A percentile compares a stretch with the other conserved stretches of the same genome.
These are phyloP conservation scores for Nothura maculosa DNA, from an alignment of 2,797 vertebrate genomes.

Conservation along the genomic window DNA sequence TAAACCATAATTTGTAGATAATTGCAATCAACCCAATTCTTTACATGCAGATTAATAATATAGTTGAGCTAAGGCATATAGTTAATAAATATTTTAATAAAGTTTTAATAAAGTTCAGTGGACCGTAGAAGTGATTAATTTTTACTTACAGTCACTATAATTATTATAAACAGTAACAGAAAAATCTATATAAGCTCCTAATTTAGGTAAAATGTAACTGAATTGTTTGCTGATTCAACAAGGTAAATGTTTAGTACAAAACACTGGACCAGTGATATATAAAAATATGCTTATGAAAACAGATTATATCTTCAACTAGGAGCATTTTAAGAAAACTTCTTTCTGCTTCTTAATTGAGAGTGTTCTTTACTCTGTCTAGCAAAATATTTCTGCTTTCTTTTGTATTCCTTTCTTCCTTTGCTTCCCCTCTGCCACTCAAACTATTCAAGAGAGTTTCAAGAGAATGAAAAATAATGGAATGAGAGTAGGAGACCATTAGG, in stretches of 20 bases:
- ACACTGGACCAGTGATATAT: neutral
- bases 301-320: neutral
- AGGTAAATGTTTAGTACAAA: neutral
- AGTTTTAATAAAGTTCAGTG: neutral
- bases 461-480: neutral
- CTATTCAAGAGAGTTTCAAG: neutral
- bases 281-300: neutral
- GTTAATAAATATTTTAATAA: neutral
- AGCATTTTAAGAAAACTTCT: neutral
- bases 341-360: neutral
- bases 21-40: neutral
- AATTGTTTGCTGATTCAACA: neutral
- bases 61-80: neutral
- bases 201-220: neutral
- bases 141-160: neutral
- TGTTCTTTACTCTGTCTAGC: neutral
- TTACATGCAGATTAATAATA: neutral
- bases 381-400: neutral
- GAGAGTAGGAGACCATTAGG: neutral
- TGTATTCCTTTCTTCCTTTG: neutral
- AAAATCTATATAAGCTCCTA: neutral
- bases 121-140: neutral
- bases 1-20: neutral
- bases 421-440: neutral
- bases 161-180: neutral